Conservation (phyloP, 2,113 vertebrate species). For the Pipra filicauda region DNA sequence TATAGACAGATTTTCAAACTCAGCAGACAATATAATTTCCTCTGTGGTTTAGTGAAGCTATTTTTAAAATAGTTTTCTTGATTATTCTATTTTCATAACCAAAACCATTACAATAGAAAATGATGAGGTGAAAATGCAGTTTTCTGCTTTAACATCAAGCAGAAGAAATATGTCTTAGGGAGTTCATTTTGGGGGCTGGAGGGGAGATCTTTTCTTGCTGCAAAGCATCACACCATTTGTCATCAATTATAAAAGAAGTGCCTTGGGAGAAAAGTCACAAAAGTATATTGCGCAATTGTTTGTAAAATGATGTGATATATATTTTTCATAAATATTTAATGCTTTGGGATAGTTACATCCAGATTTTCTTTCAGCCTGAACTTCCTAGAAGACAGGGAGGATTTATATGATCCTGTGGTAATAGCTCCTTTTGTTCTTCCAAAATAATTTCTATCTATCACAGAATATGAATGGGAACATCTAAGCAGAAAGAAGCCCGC, state of each 20-base stretch:
- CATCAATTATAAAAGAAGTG: constrained; percentile 10
- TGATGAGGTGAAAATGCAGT: constrained; percentile 14
- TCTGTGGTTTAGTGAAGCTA: background rate
- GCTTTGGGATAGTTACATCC: background rate
- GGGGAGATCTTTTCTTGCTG: background rate
- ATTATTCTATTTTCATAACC: constrained; percentile 19
- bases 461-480: background rate
- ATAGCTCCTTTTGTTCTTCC: background rate
- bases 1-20: constrained; percentile 13
- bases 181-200: background rate
- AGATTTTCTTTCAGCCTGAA: background rate
- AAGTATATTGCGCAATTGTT: background rate
- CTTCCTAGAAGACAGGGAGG: background rate
- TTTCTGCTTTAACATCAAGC: constrained; percentile 23
- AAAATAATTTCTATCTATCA: constrained; percentile 13
- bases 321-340: constrained; percentile 47
- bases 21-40: constrained; percentile 38
- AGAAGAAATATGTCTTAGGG: background rate
- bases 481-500: background rate
- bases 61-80: constrained; percentile 15
- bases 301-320: constrained; percentile 4
- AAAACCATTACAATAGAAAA: constrained; percentile 19
- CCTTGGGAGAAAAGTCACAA: background rate
- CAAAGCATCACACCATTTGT: background rate
- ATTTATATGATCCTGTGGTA: background rate